These are phyloP conservation scores for Pedionomus torquatus DNA, from an alignment of 2,113 vertebrate genomes.

Conservation along the genomic window DNA sequence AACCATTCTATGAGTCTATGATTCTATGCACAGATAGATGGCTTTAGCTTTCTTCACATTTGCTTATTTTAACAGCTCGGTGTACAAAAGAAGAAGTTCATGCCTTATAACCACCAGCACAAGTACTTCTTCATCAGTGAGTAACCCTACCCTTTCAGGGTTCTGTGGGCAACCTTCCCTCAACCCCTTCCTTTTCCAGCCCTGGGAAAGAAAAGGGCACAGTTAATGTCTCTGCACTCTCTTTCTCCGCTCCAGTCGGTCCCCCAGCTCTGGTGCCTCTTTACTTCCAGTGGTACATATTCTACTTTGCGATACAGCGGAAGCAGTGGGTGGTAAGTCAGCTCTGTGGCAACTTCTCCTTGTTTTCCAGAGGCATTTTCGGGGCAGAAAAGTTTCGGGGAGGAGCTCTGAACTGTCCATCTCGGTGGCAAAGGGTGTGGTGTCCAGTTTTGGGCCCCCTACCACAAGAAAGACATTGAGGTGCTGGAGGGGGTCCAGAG, in stretches of 20 bases:
- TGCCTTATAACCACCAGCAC: slow-evolving; percentile 88
- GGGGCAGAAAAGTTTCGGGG: not conserved
- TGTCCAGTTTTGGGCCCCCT: no score
- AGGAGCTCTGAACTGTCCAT: not conserved
- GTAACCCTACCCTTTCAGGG: slow-evolving; percentile 23
- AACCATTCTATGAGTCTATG: no score
- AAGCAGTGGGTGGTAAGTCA: slow-evolving; percentile 83
- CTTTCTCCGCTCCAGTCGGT: slow-evolving; percentile 71
- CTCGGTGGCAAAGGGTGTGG: not conserved
- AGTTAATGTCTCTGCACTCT: not conserved
- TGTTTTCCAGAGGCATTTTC: not conserved
- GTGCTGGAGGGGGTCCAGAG: no score
- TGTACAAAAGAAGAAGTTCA: slow-evolving; percentile 82
- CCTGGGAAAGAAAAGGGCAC: not conserved
- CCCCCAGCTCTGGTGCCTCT: slow-evolving; percentile 83
- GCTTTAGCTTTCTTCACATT: not conserved
- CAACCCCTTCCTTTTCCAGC: not conserved
- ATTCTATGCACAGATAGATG: no score
- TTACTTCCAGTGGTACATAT: slow-evolving; percentile 86
- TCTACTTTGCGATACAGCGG: slow-evolving; percentile 78
- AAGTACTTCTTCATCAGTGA: slow-evolving; percentile 86
- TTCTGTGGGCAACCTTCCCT: not conserved
- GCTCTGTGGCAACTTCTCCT: not conserved
- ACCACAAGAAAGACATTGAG: no score
- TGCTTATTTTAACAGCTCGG: slow-evolving; percentile 74